These are phyloP conservation scores for Abrostola triplasia DNA, from an alignment of 2,888 invertebrate genomes.

Conservation along the genomic window DNA sequence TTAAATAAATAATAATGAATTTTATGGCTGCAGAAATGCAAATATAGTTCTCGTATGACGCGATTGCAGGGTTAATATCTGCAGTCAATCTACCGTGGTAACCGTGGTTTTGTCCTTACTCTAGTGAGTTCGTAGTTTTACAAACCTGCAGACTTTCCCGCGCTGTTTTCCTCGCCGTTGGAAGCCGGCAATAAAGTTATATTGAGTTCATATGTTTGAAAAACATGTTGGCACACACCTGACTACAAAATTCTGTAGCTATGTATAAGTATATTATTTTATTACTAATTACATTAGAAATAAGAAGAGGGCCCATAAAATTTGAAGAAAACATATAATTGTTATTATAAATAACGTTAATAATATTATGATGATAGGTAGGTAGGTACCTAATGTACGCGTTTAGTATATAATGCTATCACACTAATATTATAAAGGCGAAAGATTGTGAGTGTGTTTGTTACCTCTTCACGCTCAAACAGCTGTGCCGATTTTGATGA, in stretches of 20 bases:
- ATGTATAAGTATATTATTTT: neutral
- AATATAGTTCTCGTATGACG: neutral
- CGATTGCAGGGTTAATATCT: conserved; percentile 1
- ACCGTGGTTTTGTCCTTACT: neutral
- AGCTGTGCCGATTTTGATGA: too few species aligned
- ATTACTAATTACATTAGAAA: too few species aligned
- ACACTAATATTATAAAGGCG: too few species aligned
- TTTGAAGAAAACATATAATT: too few species aligned
- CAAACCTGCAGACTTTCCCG: conserved; percentile 38
- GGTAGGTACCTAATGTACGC: too few species aligned
- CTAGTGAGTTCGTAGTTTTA: conserved; percentile 21
- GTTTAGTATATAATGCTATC: too few species aligned
- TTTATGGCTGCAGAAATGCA: neutral
- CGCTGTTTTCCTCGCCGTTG: conserved; percentile 31
- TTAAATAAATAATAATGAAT: too few species aligned
- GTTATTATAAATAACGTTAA: too few species aligned
- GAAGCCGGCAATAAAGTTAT: conserved; percentile 41
- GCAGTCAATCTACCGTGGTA: neutral
- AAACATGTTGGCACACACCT: conserved; percentile 22
- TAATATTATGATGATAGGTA: too few species aligned
- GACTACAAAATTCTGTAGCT: conserved; percentile 1
- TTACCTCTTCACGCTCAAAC: too few species aligned
- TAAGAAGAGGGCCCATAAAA: too few species aligned
- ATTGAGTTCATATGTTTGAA: conserved; percentile 49
- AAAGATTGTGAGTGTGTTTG: too few species aligned